phyloP scores from a whole-genome alignment of 2,113 vertebrate species.

The Genyomyrus donnyi region DNA sequence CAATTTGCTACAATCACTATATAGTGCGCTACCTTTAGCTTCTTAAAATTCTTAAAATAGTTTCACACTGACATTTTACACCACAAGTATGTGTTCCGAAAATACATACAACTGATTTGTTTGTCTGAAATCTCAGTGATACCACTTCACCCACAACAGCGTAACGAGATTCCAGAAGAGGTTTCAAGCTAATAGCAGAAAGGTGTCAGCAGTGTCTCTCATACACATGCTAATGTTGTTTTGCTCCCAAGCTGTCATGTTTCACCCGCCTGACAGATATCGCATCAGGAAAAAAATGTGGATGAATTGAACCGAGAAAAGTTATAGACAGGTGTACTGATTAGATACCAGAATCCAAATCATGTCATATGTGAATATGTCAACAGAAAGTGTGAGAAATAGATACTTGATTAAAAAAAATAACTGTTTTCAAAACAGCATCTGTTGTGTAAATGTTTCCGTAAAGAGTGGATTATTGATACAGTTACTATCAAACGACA shows the following conservation, averaged over 20 bases:
- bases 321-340: neutral
- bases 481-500: neutral
- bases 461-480: neutral
- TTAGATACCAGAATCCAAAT: neutral
- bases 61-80: neutral
- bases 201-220: neutral
- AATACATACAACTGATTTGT: neutral
- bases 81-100: neutral
- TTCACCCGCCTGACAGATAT: neutral
- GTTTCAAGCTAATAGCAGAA: neutral
- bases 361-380: slow-evolving; percentile 2
- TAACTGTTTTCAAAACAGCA: neutral
- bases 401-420: neutral
- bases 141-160: neutral
- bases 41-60: neutral
- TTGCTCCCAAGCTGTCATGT: neutral
- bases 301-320: neutral
- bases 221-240: neutral
- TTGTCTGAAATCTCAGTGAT: neutral
- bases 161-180: neutral
- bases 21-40: neutral
- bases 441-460: neutral
- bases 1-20: neutral
- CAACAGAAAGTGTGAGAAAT: neutral
- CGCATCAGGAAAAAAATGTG: neutral